A percentile compares a stretch with the other conserved stretches of the same genome.
Conservation (phyloP, 2,113 vertebrate genomes). For the Archilochus colubris region DNA sequence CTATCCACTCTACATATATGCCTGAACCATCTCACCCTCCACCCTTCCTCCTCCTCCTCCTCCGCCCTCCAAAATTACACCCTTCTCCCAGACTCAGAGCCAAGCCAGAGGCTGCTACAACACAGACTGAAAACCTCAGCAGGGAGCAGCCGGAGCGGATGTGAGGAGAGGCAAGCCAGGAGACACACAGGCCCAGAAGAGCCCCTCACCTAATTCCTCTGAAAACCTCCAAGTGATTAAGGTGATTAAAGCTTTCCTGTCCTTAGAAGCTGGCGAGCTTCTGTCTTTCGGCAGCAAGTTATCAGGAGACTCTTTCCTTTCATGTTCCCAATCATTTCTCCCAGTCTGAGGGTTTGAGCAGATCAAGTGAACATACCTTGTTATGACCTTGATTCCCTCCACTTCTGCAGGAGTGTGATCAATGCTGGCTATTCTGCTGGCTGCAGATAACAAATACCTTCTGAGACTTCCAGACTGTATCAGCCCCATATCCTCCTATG, state of each 20-base stretch:
- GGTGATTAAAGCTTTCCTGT: not conserved
- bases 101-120: not conserved
- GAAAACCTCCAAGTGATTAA: not conserved
- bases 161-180: not conserved
- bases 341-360: not conserved
- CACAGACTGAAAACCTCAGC: not conserved
- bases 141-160: not conserved
- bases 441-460: not conserved
- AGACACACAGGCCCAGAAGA: not conserved
- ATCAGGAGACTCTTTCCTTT: not conserved
- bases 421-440: not conserved
- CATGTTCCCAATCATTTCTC: not conserved
- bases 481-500: not conserved
- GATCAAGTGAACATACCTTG: not conserved
- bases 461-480: not conserved
- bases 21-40: not conserved
- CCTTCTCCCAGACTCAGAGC: not conserved
- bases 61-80: fast-evolving
- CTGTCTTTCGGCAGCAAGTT: not conserved
- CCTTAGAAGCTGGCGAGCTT: not conserved
- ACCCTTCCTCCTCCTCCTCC: not conserved
- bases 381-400: not conserved
- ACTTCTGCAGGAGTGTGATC: constrained; percentile 3
- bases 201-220: not conserved
- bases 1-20: fast-evolving